Evolutionary conservation across 2,888 invertebrate genomes (phyloP).

Genomic region (Cantharis flavilabris): DNA sequence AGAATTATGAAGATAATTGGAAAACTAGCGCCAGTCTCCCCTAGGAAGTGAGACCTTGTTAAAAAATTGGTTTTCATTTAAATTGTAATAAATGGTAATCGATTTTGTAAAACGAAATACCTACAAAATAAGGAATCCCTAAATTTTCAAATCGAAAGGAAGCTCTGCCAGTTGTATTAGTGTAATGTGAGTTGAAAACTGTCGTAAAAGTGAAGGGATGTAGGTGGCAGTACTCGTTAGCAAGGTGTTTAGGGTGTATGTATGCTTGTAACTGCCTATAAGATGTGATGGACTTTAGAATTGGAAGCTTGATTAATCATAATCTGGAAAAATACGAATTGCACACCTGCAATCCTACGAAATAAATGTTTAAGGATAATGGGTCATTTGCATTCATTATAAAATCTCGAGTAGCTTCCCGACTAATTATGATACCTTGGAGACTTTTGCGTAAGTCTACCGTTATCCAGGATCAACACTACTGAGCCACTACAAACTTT

Average conservation of each 20-base stretch:
- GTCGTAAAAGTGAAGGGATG: constrained; percentile 42
- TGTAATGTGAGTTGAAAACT: constrained; percentile 42
- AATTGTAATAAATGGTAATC: neutral
- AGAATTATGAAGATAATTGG: too few species aligned
- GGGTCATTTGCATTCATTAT: constrained; percentile 48
- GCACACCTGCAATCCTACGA: neutral
- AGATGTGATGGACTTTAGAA: constrained; percentile 30
- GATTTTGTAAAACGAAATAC: neutral
- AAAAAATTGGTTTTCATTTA: neutral
- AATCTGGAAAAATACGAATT: neutral
- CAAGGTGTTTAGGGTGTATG: constrained; percentile 34
- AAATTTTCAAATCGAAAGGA: constrained; percentile 30
- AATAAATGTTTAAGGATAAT: constrained; percentile 14
- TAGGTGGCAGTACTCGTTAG: constrained; percentile 36
- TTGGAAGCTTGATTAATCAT: constrained; percentile 21
- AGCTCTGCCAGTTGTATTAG: constrained; percentile 35
- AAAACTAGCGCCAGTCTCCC: too few species aligned
- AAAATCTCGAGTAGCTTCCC: constrained; percentile 38
- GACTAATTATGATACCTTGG: constrained; percentile 46
- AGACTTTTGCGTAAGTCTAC: constrained; percentile 41
- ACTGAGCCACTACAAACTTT: constrained; percentile 32
- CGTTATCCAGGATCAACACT: constrained; percentile 35
- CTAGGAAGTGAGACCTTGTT: neutral
- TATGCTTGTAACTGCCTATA: constrained; percentile 29
- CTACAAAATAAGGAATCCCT: constrained; percentile 18